phyloP scores from a whole-genome alignment of 2,113 vertebrate species.

The Halichoeres trimaculatus region DNA sequence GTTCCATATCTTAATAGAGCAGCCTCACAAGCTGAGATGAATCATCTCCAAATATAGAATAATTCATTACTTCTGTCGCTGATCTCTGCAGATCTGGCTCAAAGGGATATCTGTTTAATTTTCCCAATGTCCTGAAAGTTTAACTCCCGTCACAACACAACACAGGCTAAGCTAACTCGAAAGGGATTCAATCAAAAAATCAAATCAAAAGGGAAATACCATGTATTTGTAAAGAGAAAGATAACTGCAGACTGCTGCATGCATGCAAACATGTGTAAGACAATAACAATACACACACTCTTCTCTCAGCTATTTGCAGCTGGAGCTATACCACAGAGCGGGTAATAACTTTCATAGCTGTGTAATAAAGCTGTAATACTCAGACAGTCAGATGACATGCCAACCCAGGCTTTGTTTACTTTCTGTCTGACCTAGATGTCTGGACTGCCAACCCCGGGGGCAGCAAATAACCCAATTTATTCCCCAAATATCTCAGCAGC shows the following conservation, averaged over 20 bases:
- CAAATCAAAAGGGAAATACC: no score
- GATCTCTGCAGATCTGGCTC: slow-evolving; percentile 26
- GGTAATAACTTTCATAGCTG: slow-evolving; percentile 26
- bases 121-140: not conserved
- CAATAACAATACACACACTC: not conserved
- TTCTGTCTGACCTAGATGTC: slow-evolving; percentile 80
- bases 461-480: slow-evolving; percentile 64
- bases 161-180: no score
- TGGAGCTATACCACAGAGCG: not conserved
- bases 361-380: slow-evolving; percentile 49
- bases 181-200: no score
- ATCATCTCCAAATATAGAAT: slow-evolving; percentile 19
- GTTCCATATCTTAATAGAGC: not conserved
- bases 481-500: slow-evolving; percentile 39
- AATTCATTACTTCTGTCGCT: not conserved
- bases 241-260: not conserved
- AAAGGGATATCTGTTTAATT: slow-evolving; percentile 16
- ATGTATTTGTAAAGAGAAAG: not conserved
- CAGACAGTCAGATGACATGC: slow-evolving; percentile 63
- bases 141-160: no score
- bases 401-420: slow-evolving; percentile 77
- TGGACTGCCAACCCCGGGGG: slow-evolving; percentile 57
- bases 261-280: not conserved
- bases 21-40: not conserved
- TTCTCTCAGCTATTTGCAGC: not conserved